Conservation (phyloP, 2,888 invertebrate genomes). For the Cantharis rufa region DNA sequence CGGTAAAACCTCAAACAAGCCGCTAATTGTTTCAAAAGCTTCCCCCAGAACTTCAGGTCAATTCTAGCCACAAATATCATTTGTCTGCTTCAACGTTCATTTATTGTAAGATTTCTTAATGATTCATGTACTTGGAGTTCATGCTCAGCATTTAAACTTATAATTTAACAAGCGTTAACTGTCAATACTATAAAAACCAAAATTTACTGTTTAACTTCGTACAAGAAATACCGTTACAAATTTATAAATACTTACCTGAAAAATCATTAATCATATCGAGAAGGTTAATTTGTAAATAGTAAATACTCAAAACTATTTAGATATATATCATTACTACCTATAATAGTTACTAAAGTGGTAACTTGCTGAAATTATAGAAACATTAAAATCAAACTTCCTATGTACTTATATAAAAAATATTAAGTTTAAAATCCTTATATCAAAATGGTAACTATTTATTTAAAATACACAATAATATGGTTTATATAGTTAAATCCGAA, state of each 20-base stretch:
- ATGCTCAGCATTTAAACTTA: not conserved
- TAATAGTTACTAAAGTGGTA: not conserved
- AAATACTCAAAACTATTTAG: not conserved
- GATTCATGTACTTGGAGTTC: constrained; percentile 7
- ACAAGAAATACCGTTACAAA: not conserved
- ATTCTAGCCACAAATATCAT: constrained; percentile 48
- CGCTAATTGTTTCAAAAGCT: constrained; percentile 50
- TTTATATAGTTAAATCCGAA: too few relatives aligned
- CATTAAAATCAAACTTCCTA: too few relatives aligned
- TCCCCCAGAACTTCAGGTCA: constrained; percentile 45
- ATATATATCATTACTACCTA: not conserved
- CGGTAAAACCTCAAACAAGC: constrained; percentile 43
- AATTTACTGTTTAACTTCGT: not conserved
- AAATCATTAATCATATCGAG: not conserved
- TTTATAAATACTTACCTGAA: not conserved
- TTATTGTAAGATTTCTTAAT: constrained; percentile 20
- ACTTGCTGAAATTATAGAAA: not conserved
- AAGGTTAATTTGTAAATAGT: not conserved
- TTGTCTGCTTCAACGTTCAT: constrained; percentile 44
- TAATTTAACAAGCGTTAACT: not conserved
- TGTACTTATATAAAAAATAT: too few relatives aligned
- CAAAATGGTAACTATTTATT: too few relatives aligned
- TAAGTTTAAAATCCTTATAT: too few relatives aligned
- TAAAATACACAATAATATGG: too few relatives aligned
- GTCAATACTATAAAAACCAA: not conserved